A percentile compares a stretch with the other conserved stretches of the same genome.
Conservation (phyloP, 2,113 vertebrate species). For the Brachyhypopomus occidentalis region DNA sequence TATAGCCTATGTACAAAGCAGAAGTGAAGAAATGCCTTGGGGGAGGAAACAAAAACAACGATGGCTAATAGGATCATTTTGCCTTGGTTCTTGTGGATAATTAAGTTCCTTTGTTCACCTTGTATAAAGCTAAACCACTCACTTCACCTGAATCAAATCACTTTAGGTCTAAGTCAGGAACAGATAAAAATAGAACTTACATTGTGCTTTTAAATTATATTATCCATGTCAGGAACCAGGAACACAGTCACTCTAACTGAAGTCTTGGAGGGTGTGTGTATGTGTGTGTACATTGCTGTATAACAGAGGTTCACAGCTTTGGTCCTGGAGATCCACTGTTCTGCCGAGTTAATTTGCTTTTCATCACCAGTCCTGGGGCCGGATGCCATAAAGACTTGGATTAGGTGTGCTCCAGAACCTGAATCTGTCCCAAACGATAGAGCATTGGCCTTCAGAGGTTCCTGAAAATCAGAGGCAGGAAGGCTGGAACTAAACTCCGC, state of each 20-base stretch:
- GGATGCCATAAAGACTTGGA: too few relatives aligned
- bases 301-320: too few relatives aligned
- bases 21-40: slow-evolving; percentile 30
- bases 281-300: too few relatives aligned
- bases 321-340: too few relatives aligned
- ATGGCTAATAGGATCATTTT: slow-evolving; percentile 14
- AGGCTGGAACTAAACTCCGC: too few relatives aligned
- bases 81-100: slow-evolving; percentile 17
- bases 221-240: not conserved
- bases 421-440: too few relatives aligned
- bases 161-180: not conserved
- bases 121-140: slow-evolving; percentile 4
- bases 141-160: not conserved
- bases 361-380: too few relatives aligned
- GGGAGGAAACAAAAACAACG: not conserved
- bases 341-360: too few relatives aligned
- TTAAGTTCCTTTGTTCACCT: slow-evolving; percentile 2
- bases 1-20: not conserved
- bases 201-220: not conserved
- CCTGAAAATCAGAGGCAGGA: too few relatives aligned
- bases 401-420: too few relatives aligned
- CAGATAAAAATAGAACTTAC: not conserved
- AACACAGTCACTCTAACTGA: not conserved
- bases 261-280: not conserved
- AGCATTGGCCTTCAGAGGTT: too few relatives aligned